These are phyloP conservation scores for Nematolebias whitei DNA, from an alignment of 2,113 vertebrate species.

Conservation along the genomic window DNA sequence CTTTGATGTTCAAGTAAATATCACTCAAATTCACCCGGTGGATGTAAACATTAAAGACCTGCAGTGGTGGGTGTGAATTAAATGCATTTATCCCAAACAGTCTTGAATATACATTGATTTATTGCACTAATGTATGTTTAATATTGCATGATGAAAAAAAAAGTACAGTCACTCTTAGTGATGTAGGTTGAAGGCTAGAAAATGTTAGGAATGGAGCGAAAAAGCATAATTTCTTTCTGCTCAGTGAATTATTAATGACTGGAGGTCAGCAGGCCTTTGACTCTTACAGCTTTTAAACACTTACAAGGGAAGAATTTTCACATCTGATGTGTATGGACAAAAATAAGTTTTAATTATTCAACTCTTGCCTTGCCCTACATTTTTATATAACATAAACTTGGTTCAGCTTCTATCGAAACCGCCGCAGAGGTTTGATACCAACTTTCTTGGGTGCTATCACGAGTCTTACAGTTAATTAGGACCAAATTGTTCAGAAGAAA, in stretches of 20 bases:
- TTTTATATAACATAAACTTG: neutral
- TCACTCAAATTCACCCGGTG: neutral
- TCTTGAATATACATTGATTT: too few relatives aligned
- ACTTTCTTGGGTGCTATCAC: too few relatives aligned
- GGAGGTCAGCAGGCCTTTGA: slow-evolving; percentile 1
- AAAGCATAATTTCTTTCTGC: slow-evolving; percentile 9
- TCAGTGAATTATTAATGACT: slow-evolving; percentile 27
- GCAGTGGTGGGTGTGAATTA: neutral
- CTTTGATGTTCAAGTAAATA: slow-evolving; percentile 15
- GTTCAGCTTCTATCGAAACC: neutral
- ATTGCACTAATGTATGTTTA: too few relatives aligned
- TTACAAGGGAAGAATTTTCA: neutral
- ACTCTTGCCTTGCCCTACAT: neutral
- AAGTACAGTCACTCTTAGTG: neutral
- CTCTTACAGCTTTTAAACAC: neutral
- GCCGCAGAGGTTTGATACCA: neutral
- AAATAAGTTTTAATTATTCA: neutral
- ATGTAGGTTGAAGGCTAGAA: neutral
- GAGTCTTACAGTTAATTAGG: too few relatives aligned
- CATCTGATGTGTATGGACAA: neutral
- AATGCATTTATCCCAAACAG: neutral
- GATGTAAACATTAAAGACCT: neutral
- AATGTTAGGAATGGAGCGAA: neutral
- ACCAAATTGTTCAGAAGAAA: too few relatives aligned
- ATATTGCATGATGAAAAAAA: too few relatives aligned